A percentile compares a stretch with the other conserved stretches of the same genome.
These are phyloP conservation scores for Anthopleura sola DNA, from an alignment of 64 coral and sea anemone species.

Conservation along the genomic window DNA sequence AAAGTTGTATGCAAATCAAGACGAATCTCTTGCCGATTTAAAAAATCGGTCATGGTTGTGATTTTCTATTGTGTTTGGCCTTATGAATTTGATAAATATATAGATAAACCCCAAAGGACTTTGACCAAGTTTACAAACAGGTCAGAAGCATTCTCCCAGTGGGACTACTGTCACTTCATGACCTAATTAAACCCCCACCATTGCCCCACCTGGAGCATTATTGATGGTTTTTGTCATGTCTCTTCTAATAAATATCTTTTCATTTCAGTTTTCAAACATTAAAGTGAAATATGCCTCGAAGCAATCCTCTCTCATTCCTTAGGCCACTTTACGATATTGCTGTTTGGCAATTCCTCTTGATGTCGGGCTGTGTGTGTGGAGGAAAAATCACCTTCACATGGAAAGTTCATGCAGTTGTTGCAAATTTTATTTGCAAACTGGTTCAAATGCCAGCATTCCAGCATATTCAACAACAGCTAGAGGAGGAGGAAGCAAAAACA, in stretches of 20 bases:
- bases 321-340: conserved; percentile 36
- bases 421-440: conserved; percentile 24
- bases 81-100: too few relatives aligned
- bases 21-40: too few relatives aligned
- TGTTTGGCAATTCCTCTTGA: conserved; percentile 36
- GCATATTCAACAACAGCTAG: conserved; percentile 5
- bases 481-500: not conserved
- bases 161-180: too few relatives aligned
- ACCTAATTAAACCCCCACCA: too few relatives aligned
- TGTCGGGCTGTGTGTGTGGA: not conserved
- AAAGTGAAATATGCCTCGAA: conserved; percentile 2
- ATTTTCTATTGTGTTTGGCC: too few relatives aligned
- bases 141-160: too few relatives aligned
- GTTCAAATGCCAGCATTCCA: conserved; percentile 25
- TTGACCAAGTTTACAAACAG: too few relatives aligned
- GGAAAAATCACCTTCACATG: conserved; percentile 2
- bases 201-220: too few relatives aligned
- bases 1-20: too few relatives aligned
- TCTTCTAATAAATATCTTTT: not conserved
- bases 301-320: conserved; percentile 24
- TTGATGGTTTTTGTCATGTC: too few relatives aligned
- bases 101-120: too few relatives aligned
- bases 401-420: conserved; percentile 15
- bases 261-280: not conserved
- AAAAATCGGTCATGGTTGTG: too few relatives aligned